A percentile compares a stretch with the other conserved stretches of the same genome.
phyloP scores from a whole-genome alignment of 2,888 invertebrate species.

The Sinotaia quadrata region DNA sequence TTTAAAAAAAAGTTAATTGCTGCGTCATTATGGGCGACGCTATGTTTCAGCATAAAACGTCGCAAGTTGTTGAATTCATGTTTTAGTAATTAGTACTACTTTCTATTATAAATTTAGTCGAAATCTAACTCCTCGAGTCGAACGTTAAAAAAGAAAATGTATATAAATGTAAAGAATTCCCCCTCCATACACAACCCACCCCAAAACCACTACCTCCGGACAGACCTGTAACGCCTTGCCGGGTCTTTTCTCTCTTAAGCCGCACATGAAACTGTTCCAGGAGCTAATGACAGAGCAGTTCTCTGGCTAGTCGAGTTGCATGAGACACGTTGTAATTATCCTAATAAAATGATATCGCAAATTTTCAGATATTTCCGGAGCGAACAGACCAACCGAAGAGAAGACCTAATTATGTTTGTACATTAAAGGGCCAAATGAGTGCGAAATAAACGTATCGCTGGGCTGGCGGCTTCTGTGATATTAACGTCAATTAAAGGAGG shows the following conservation, averaged over 20 bases:
- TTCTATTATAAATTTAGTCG: too few relatives aligned
- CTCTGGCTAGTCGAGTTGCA: conserved; percentile 5
- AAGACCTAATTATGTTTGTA: conserved; percentile 29
- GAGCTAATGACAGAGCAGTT: conserved; percentile 21
- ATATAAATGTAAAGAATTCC: neutral
- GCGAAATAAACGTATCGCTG: conserved; percentile 18
- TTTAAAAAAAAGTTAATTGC: too few relatives aligned
- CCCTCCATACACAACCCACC: neutral
- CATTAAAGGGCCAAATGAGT: conserved; percentile 28
- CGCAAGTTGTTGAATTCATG: too few relatives aligned
- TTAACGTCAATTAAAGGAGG: conserved; percentile 23
- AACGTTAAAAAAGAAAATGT: too few relatives aligned
- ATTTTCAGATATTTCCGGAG: conserved; percentile 32
- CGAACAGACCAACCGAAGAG: conserved; percentile 23
- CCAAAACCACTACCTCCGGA: neutral
- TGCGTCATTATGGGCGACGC: too few relatives aligned
- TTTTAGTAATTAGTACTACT: too few relatives aligned
- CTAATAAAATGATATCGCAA: conserved; percentile 40
- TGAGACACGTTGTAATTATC: conserved; percentile 23
- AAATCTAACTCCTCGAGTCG: too few relatives aligned
- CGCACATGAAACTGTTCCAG: too few relatives aligned
- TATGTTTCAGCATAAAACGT: too few relatives aligned
- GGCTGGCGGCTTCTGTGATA: conserved; percentile 15
- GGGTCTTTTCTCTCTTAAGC: too few relatives aligned
- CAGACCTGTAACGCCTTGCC: neutral